A percentile compares a stretch with the other conserved stretches of the same genome.
Conservation (phyloP, 1,140 invertebrate species). For the Bilobella aurantiaca region DNA sequence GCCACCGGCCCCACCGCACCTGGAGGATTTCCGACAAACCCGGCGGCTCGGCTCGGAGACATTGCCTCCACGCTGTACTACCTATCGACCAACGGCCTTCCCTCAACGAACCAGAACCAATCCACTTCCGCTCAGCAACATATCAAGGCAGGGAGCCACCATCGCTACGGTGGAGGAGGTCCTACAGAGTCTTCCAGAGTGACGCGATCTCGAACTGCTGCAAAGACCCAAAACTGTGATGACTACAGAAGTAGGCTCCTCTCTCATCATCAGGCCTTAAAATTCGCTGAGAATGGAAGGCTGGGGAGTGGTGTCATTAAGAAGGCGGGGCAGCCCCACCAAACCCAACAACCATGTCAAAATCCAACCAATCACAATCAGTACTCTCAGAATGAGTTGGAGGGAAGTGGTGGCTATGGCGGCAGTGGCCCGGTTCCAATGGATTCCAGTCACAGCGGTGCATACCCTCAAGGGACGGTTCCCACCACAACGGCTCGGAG, state of each 20-base stretch:
- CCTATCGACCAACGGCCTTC: not conserved
- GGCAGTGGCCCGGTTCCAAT: not conserved
- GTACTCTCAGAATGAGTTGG: not conserved
- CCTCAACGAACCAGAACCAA: not conserved
- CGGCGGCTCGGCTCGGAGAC: constrained; percentile 4
- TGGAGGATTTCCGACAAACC: not conserved
- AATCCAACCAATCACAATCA: not conserved
- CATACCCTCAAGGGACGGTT: too few relatives aligned
- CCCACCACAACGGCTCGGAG: not conserved
- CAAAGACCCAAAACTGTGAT: not conserved
- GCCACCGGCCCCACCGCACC: not conserved
- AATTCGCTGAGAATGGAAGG: too few relatives aligned
- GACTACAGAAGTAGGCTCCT: too few relatives aligned
- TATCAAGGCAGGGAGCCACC: too few relatives aligned
- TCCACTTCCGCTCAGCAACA: too few relatives aligned
- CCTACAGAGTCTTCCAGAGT: too few relatives aligned
- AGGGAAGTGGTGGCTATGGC: not conserved
- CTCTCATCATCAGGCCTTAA: too few relatives aligned
- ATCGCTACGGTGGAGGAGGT: too few relatives aligned
- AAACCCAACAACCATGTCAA: too few relatives aligned
- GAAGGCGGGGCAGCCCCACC: too few relatives aligned
- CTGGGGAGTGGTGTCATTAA: too few relatives aligned
- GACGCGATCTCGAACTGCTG: not conserved
- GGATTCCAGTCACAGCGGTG: too few relatives aligned
- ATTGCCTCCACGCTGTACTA: constrained; percentile 13